phyloP scores from a whole-genome alignment of 2,888 invertebrate species.

The Ommatoiulus sabulosus region DNA sequence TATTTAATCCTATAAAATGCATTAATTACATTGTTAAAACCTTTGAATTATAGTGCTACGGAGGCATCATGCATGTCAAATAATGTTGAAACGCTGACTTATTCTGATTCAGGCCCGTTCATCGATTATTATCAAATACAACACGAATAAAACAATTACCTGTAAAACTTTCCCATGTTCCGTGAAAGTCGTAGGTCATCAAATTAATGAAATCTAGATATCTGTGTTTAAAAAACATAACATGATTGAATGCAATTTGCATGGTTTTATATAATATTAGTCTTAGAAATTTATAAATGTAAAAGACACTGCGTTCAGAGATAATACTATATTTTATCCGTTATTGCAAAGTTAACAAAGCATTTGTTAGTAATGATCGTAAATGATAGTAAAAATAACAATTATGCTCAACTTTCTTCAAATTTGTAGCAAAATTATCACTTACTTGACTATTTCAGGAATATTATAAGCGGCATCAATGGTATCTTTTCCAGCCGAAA shows the following conservation, averaged over 20 bases:
- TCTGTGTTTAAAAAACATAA: slow-evolving; percentile 58
- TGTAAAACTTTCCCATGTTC: slow-evolving; percentile 63
- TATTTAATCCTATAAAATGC: slow-evolving; percentile 62
- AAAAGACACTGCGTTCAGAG: too few relatives aligned
- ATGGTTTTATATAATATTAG: too few relatives aligned
- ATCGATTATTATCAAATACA: background rate
- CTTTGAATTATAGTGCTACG: background rate
- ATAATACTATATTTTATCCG: too few relatives aligned
- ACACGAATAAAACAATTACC: slow-evolving; percentile 58
- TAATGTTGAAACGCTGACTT: background rate
- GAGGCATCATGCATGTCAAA: background rate
- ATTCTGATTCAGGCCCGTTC: background rate
- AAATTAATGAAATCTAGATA: slow-evolving; percentile 65
- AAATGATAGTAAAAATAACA: slow-evolving; percentile 65
- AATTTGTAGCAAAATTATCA: slow-evolving; percentile 54
- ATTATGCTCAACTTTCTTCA: too few relatives aligned
- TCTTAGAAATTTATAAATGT: background rate
- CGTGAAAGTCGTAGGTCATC: slow-evolving; percentile 66
- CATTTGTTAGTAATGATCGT: slow-evolving; percentile 69
- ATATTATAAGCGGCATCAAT: slow-evolving; percentile 74
- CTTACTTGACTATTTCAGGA: slow-evolving; percentile 71
- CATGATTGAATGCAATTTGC: background rate
- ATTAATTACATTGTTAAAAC: background rate
- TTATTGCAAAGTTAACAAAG: slow-evolving; percentile 37
- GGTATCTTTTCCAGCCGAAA: slow-evolving; percentile 70